phyloP scores from a whole-genome alignment of 2,113 vertebrate species.

The Gallinago paraguaiae region DNA sequence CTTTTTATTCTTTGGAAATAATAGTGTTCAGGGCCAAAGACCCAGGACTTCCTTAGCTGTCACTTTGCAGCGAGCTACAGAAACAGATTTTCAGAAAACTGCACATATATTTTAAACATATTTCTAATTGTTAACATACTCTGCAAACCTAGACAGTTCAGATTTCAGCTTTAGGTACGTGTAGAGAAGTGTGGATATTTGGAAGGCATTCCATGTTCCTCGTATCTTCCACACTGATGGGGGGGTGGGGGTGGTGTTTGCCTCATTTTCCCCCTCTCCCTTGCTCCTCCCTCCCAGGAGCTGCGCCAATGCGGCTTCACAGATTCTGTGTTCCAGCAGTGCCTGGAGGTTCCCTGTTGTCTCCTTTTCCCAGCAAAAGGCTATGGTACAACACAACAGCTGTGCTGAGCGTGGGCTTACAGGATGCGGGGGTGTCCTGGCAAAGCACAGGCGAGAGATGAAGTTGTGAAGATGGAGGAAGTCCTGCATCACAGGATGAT shows the following conservation, averaged over 20 bases:
- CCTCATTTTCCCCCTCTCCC: neutral
- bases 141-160: neutral
- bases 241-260: too few species aligned
- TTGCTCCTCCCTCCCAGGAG: neutral
- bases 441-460: neutral
- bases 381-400: neutral
- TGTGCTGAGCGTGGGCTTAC: neutral
- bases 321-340: neutral
- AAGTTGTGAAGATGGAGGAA: neutral
- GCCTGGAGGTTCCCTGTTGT: neutral
- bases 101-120: neutral
- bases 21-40: neutral
- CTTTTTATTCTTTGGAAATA: neutral
- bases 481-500: neutral
- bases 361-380: neutral
- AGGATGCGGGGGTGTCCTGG: neutral
- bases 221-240: neutral
- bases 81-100: neutral
- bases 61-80: neutral
- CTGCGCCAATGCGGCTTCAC: neutral
- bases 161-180: neutral
- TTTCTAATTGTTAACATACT: neutral
- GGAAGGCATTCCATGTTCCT: neutral
- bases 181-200: neutral
- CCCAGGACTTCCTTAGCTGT: neutral